Evolutionary conservation across 2,797 vertebrate species (phyloP), one percentile per base, ranked within the genome.

Genomic region (Glossophaga mutica): DNA sequence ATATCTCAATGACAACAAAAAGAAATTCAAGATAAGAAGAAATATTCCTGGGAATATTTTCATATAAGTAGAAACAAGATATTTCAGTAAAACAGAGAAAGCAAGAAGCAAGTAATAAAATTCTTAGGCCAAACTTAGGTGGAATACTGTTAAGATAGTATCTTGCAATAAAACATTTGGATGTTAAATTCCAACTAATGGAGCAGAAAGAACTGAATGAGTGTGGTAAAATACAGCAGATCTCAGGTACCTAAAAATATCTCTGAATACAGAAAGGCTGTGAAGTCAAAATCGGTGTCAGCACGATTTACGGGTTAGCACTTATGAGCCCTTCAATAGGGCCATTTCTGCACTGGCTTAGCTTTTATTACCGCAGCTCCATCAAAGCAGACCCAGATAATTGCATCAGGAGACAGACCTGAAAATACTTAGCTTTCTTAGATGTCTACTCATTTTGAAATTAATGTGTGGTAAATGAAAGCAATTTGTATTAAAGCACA

Each of bases 381-480:
- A 2, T 5, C 34, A n/a, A 52, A 87, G 50, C 34, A 0, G 19
- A 16, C n/a, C 50, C 18, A 2, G 78, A 37, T 65, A 39, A 96
- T 52, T 74, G 82, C 74, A 14, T 26, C 26, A 24, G 4, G 21
- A 88, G 81, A 68, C 1, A 88, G 95, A 55, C 39, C 71, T 77
- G 90, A 81, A 95, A 95, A 87, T 84, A 89, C 71, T 94, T 90
- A 86, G 39, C 95, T 95, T 95, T 87, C 86, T 84, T 79, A 34
- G 68, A 34, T 71, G 57, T 67, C 78, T 95, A 44, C 91, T 94
- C 90, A 73, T 94, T 94, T 91, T 87, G 78, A 93, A 97, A 90
- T 84, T 92, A 97, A 95, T 46, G 18, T 76, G 78, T 71, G 73
- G 42, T 92, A 84, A 96, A 95, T 91, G 95, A 89, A 94, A 95